Percentiles rank a stretch among this genome's conserved stretches.
phyloP scores from a whole-genome alignment of 2,888 invertebrate species.

The Acrocyrtus sp. region DNA sequence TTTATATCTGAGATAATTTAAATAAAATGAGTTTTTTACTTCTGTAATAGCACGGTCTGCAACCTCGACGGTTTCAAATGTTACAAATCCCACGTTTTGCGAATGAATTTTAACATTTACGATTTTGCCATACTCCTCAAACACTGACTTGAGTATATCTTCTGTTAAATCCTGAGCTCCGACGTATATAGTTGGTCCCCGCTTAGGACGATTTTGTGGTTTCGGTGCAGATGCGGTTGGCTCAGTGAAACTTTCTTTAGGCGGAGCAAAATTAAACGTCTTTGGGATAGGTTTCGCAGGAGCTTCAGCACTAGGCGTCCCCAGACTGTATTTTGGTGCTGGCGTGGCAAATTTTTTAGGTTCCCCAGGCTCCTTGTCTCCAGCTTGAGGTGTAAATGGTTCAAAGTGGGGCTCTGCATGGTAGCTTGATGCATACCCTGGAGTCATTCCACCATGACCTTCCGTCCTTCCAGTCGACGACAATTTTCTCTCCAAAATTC shows the following conservation, averaged over 20 bases:
- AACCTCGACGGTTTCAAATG: constrained; percentile 88
- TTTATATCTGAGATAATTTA: neutral
- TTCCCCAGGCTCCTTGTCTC: constrained; percentile 23
- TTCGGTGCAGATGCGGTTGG: neutral
- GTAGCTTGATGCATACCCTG: constrained; percentile 41
- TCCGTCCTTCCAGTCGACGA: constrained; percentile 57
- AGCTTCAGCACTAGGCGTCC: constrained; percentile 10
- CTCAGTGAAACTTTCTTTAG: constrained; percentile 4
- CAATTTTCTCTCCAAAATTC: constrained; percentile 82
- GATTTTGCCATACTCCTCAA: constrained; percentile 59
- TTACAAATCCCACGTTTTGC: constrained; percentile 80
- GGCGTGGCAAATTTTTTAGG: constrained; percentile 15
- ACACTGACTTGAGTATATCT: constrained; percentile 72
- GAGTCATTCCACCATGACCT: constrained; percentile 55
- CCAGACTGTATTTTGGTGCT: constrained; percentile 33
- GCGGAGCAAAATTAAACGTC: neutral
- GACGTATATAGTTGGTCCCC: constrained; percentile 86
- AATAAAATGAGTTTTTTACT: constrained; percentile 63
- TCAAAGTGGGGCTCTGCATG: constrained; percentile 49
- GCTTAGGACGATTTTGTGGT: constrained; percentile 71
- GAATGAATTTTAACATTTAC: constrained; percentile 64
- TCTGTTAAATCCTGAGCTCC: constrained; percentile 82
- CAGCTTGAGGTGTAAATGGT: constrained; percentile 55
- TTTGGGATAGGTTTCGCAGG: constrained; percentile 11
- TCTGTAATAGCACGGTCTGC: constrained; percentile 87